Base-by-base conservation (phyloP, 2,888 invertebrate genomes). In the Hipparchia sbordonii region DNA sequence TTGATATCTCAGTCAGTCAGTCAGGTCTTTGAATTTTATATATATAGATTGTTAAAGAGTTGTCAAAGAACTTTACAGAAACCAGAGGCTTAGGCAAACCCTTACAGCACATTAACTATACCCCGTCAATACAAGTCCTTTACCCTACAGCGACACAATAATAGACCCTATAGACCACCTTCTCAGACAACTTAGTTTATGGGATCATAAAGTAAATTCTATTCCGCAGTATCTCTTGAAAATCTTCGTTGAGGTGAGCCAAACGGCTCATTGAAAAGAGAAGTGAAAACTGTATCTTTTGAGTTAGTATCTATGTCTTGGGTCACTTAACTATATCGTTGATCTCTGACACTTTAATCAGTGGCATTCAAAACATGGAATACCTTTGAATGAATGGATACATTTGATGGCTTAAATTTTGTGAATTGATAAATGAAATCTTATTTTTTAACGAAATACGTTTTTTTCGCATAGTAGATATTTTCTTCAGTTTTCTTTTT, bases 191-290 rank as follows among this genome's bases (percentile, higher is more conserved):
- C 67, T 67, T 65, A 45, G 67, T 70, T 70, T 70, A 70, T 70
- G 70, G 62, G 61, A 56, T 46, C 62, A 46, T 70, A 70, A 69
- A 70, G 62, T 70, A 56, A 70, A 70, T 56, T 70, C 62, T 70
- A 70, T 70, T 62, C 45, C 70, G 9, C 6, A 13, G 54, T 69
- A 74, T 76, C 70, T 76, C 72, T 75, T 70, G 75, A 76, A 74
- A 71, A 76, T 65, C 12, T 33, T 5, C 60, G 39, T 6, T 12
- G 60, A 60, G 60, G 39, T 12, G 45, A 10, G 60, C 39, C 12
- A 12, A 60, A 60, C 6, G 60, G 12, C 12, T 60, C 60, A 60
- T 39, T 60, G 45, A 60, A 33, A 6, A 39, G 60, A 12, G 10
- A 60, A 39, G 60, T 39, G 10, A 39, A 39, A 39, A 39, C 39